Evolutionary conservation across 1,140 invertebrate species (phyloP), one percentile per base, ranked within the genome.

Genomic region (Lasioglossum albipes): DNA sequence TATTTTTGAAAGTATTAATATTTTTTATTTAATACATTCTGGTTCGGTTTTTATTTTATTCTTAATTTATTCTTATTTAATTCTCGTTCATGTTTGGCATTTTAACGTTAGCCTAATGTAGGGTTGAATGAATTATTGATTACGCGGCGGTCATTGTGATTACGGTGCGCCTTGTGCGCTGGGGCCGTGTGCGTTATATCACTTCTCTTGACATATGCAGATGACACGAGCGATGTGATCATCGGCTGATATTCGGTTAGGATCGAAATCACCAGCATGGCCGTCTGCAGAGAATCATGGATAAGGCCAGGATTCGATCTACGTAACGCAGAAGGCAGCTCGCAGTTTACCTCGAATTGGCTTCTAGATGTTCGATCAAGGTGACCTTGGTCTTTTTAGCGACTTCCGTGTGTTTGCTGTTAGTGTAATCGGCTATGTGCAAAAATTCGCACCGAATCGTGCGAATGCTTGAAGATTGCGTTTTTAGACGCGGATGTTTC

Each of bases 71-170:
- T 27, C 27, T 27, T 27, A 27, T 0, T 27, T 27, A 27, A 27
- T 36, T 36, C 57, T 42, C 65, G 71, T 49, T 73, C 76, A 59
- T 73, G 72, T 85, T 85, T 81, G 78, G 27, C 27, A 36, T 75
- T 84, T 67, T 62, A 70, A 84, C 54, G 68, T n/a, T 68, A 76
- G 52, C 70, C 78, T 57, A 59, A 66, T 72, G 42, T 62, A 36
- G 49, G 67, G 69, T 65, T 78, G 77, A 86, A 86, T 88, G 87
- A 88, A 88, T 86, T 86, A 88, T 88, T 78, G 84, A 88, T 88
- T 84, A 82, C 76, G n/a, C 54, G 61, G 66, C 54, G 77, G 66
- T 71, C 70, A n/a, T 71, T 74, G 78, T 62, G 77, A 88, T 85
- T 85, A 81, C 49, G 65, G 59, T 79, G 70, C 76, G 64, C 70